These are phyloP conservation scores for Magallana ariakensis DNA, from an alignment of 1,140 invertebrate genomes.

Conservation along the genomic window DNA sequence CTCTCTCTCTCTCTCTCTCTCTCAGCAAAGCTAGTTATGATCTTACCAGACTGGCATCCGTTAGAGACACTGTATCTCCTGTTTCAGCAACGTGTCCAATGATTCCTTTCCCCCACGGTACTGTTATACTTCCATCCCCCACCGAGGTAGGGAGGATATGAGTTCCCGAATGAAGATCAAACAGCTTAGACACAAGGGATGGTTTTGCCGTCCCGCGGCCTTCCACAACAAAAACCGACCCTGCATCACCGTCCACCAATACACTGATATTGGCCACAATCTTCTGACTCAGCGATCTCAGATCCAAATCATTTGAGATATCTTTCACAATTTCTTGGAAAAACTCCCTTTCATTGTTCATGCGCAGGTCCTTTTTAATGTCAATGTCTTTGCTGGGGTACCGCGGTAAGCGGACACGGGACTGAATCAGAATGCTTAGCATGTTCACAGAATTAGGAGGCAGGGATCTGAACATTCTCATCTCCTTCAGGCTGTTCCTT, in stretches of 20 bases:
- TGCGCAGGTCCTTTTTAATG: slow-evolving; percentile 75
- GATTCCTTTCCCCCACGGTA: slow-evolving; percentile 89
- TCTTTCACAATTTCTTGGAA: slow-evolving; percentile 98
- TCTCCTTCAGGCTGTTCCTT: slow-evolving; percentile 71
- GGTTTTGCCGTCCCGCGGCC: slow-evolving; percentile 82
- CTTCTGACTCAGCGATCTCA: slow-evolving; percentile 94
- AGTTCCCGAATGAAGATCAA: slow-evolving; percentile 87
- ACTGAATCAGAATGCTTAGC: slow-evolving; percentile 71
- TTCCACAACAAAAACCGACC: slow-evolving; percentile 92
- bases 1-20: too few relatives aligned
- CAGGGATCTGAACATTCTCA: slow-evolving; percentile 73
- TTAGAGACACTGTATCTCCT: slow-evolving; percentile 94
- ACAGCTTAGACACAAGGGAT: slow-evolving; percentile 94
- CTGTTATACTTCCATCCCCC: slow-evolving; percentile 64
- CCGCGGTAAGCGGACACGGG: slow-evolving; percentile 70
- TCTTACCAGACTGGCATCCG: slow-evolving; percentile 93
- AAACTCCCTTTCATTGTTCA: slow-evolving; percentile 94
- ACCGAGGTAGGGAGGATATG: slow-evolving; percentile 88
- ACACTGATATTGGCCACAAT: slow-evolving; percentile 97
- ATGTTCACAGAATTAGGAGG: slow-evolving; percentile 73
- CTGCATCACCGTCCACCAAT: slow-evolving; percentile 92
- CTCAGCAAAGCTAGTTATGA: neutral
- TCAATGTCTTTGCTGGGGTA: slow-evolving; percentile 76
- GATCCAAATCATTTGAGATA: slow-evolving; percentile 96
- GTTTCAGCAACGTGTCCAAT: slow-evolving; percentile 95